Percentiles rank a stretch among this genome's conserved stretches.
Conservation (phyloP, 2,113 vertebrate genomes). For the Trichomycterus rosablanca region DNA sequence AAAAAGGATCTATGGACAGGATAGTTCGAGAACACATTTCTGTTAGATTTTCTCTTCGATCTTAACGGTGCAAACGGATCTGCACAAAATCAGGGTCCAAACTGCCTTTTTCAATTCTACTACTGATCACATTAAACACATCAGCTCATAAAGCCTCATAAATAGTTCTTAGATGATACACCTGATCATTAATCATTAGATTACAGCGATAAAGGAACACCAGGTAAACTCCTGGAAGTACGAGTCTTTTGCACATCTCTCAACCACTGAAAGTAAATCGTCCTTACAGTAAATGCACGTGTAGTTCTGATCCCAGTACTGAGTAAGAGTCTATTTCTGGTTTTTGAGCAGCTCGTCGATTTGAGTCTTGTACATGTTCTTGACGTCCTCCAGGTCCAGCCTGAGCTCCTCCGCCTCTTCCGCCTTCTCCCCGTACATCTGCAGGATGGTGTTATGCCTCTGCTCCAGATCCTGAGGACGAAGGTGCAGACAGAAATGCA, state of each 20-base stretch:
- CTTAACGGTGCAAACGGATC: no score
- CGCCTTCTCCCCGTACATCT: constrained; percentile 99
- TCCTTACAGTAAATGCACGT: constrained; percentile 41
- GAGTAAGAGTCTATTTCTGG: constrained; percentile 59
- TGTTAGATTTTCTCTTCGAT: no score
- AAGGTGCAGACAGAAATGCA: background rate
- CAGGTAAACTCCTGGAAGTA: no score
- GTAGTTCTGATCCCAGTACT: background rate
- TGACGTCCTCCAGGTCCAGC: constrained; percentile 94
- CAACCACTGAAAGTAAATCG: background rate
- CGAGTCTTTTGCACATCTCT: constrained; percentile 16
- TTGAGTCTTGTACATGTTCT: constrained; percentile 97
- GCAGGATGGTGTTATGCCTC: constrained; percentile 96
- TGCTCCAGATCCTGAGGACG: constrained; percentile 87
- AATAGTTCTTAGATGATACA: constrained; percentile 25
- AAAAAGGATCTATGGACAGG: no score
- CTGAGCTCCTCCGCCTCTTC: constrained; percentile 93
- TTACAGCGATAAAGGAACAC: constrained; percentile 9
- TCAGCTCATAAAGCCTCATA: constrained; percentile 16
- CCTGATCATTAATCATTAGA: background rate
- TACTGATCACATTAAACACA: background rate
- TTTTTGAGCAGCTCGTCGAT: constrained; percentile 91
- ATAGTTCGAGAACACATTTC: no score
- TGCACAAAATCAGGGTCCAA: no score
- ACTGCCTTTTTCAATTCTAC: constrained; percentile 6